Evolutionary conservation across 2,888 invertebrate genomes (phyloP).

Genomic region (Papilio demoleus): DNA sequence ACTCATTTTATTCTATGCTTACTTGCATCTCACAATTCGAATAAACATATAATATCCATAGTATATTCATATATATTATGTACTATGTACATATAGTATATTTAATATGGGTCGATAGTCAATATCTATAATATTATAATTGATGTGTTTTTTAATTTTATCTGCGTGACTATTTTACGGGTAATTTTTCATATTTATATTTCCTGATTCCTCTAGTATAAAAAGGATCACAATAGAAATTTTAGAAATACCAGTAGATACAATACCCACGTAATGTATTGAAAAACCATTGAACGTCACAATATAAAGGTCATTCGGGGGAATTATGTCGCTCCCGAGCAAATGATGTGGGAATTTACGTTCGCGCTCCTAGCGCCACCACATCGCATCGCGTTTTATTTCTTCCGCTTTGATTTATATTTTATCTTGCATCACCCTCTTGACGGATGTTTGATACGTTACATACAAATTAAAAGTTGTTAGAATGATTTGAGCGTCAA

Average conservation of each 20-base stretch:
- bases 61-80: no score
- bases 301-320: conserved; percentile 32
- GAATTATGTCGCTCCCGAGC: conserved; percentile 13
- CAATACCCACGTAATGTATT: conserved; percentile 29
- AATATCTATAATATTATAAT: no score
- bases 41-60: no score
- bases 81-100: no score
- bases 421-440: conserved; percentile 11
- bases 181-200: not conserved
- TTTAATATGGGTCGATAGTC: no score
- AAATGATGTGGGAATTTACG: conserved; percentile 16
- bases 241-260: conserved; percentile 15
- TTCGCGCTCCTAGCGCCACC: not conserved
- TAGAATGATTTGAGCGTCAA: not conserved
- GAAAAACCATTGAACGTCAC: conserved; percentile 33
- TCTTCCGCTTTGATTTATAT: conserved; percentile 21
- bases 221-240: conserved; percentile 1
- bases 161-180: not conserved
- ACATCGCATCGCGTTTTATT: conserved; percentile 1
- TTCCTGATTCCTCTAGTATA: not conserved
- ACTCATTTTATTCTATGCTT: conserved; percentile 43
- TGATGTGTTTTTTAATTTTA: no score
- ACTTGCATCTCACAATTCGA: not conserved
- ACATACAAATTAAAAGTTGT: not conserved
- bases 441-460: conserved; percentile 14